Percentiles rank a stretch among this genome's conserved stretches.
Evolutionary conservation across 2,888 invertebrate genomes (phyloP).

Genomic region (Dicranocentrus wangi): DNA sequence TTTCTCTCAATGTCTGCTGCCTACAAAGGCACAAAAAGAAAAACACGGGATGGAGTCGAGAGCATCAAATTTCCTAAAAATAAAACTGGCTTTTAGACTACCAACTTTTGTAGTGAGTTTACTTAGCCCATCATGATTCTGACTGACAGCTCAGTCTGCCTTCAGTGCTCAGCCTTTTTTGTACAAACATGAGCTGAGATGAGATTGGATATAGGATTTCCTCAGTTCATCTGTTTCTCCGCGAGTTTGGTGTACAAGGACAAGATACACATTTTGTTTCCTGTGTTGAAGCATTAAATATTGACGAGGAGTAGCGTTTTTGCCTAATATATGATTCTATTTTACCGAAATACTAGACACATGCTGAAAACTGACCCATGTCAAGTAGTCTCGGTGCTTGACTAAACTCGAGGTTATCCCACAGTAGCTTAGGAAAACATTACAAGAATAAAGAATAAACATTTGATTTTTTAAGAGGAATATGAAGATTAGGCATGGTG

Average conservation of each 20-base stretch:
- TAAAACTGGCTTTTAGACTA: conserved; percentile 24
- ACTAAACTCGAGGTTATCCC: background rate
- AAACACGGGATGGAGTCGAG: conserved; percentile 13
- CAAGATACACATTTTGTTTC: background rate
- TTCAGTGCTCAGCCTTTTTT: conserved; percentile 14
- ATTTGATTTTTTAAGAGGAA: conserved; percentile 4
- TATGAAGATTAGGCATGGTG: background rate
- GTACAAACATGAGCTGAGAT: background rate
- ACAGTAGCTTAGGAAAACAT: conserved; percentile 21
- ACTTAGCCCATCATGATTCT: conserved; percentile 22
- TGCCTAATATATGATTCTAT: background rate
- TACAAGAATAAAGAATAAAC: conserved; percentile 11
- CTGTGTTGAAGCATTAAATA: background rate
- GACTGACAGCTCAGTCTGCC: conserved; percentile 13
- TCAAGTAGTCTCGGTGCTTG: background rate
- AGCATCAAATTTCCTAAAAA: conserved; percentile 27
- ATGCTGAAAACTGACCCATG: conserved; percentile 23
- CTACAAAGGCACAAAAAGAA: conserved; percentile 1
- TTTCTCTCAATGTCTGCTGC: no score
- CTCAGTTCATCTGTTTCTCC: conserved; percentile 16
- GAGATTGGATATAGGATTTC: conserved; percentile 22
- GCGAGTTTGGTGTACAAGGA: no score
- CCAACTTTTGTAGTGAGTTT: background rate
- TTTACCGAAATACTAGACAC: background rate
- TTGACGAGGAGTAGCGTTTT: background rate